A percentile compares a stretch with the other conserved stretches of the same genome.
phyloP scores from a whole-genome alignment of 53 echinoderm and acorn worm species.

The Echinometra lucunter region DNA sequence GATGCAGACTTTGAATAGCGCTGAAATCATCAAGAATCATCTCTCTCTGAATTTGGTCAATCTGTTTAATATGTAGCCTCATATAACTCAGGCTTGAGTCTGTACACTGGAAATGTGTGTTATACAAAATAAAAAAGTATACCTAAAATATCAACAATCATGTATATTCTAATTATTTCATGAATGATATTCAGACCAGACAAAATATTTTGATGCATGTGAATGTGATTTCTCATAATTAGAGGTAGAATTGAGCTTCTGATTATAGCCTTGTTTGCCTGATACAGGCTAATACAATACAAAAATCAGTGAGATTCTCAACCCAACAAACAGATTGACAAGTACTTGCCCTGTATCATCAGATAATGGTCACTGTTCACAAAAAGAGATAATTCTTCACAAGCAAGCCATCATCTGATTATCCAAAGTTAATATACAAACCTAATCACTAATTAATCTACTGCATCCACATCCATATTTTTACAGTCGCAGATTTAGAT shows the following conservation, averaged over 20 bases:
- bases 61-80: no score
- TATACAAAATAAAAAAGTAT: no score
- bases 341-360: neutral
- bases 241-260: neutral
- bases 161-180: no score
- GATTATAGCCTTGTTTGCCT: neutral
- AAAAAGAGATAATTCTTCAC: neutral
- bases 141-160: no score
- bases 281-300: neutral
- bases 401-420: neutral
- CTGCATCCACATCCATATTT: neutral
- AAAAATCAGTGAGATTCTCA: neutral
- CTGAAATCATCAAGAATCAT: neutral
- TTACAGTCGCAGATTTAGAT: neutral
- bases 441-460: neutral
- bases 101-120: neutral
- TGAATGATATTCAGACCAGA: no score
- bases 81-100: no score
- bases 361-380: neutral
- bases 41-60: neutral
- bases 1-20: neutral
- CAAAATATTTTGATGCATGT: no score
- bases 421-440: neutral
- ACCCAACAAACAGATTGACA: neutral
- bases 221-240: no score